Conservation (phyloP, 1,140 invertebrate genomes). For the Leptinotarsa lineolata region DNA sequence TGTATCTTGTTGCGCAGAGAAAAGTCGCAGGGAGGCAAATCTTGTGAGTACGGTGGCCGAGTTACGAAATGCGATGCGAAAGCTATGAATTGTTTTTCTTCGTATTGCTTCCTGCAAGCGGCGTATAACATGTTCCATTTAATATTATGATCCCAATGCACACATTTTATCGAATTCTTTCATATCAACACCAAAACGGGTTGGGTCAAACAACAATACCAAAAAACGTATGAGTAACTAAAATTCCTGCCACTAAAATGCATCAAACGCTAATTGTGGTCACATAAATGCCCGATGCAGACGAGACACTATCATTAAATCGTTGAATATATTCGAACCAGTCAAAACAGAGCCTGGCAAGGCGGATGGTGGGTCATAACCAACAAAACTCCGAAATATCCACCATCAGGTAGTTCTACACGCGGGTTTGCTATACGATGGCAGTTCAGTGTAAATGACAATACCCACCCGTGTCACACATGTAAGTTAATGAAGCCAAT, state of each 20-base stretch:
- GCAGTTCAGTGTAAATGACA: slow-evolving; percentile 24
- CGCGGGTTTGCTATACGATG: slow-evolving; percentile 1
- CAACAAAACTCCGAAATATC: slow-evolving; percentile 10
- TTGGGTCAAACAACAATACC: not conserved
- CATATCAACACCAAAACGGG: too few species aligned
- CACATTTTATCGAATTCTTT: too few species aligned
- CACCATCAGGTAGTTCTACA: slow-evolving; percentile 16
- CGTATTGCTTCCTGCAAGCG: too few species aligned
- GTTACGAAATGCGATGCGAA: too few species aligned
- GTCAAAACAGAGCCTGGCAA: not conserved
- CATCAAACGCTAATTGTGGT: slow-evolving; percentile 1
- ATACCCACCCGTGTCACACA: slow-evolving; percentile 26
- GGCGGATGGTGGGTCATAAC: not conserved
- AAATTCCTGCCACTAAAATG: not conserved
- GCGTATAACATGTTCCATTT: too few species aligned
- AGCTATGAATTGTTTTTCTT: too few species aligned
- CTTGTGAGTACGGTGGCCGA: too few species aligned
- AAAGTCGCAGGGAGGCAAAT: too few species aligned
- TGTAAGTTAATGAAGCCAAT: slow-evolving; percentile 36
- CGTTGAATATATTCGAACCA: not conserved
- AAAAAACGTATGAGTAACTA: not conserved
- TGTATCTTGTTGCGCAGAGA: too few species aligned
- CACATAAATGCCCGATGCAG: not conserved
- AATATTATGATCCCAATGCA: too few species aligned
- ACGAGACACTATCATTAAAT: not conserved